Evolutionary conservation across 2,888 invertebrate genomes (phyloP), one percentile per base, ranked within the genome.

Genomic region (Eumerus sabulonum): DNA sequence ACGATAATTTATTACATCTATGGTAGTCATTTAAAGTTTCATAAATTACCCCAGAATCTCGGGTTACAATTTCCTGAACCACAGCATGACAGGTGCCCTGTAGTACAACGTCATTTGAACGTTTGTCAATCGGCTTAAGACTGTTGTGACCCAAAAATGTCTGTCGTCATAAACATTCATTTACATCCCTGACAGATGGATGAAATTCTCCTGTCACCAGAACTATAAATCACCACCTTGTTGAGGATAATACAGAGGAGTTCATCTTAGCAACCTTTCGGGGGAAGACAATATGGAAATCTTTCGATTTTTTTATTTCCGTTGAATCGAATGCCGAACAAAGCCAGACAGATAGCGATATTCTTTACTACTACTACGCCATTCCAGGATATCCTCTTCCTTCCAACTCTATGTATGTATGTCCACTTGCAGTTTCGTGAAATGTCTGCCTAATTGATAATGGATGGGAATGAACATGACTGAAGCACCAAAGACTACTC

Each of bases 371-470:
- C n/a, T n/a, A n/a, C n/a, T n/a, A n/a, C n/a, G n/a, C n/a, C n/a
- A n/a, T n/a, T n/a, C n/a, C n/a, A n/a, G n/a, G n/a, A 27, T 4
- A 27, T 27, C n/a, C 14, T 9, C 5, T 35, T 27, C 27, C 12
- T 2, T 51, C 50, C 27, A 12, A 13, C 27, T 13, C 18, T 60
- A 9, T 60, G 40, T 16, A 19, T 60, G 27, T 18, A 36, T 12
- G 35, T 60, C 36, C 56, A 50, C 62, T 74, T 59, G 68, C 54
- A 63, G 40, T 50, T 67, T 44, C 19, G 17, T 57, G 62, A 63
- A 68, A 73, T 79, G 68, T 73, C 63, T 63, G 59, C 38, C 77
- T 79, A 73, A 79, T 79, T 79, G 77, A 68, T 73, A 79, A 63
- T 59, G 59, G 68, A 44, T 27, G 38, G 36, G 62, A n/a, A 14